Evolutionary conservation across 2,888 invertebrate genomes (phyloP).

Genomic region (Ectropis crepuscularia): DNA sequence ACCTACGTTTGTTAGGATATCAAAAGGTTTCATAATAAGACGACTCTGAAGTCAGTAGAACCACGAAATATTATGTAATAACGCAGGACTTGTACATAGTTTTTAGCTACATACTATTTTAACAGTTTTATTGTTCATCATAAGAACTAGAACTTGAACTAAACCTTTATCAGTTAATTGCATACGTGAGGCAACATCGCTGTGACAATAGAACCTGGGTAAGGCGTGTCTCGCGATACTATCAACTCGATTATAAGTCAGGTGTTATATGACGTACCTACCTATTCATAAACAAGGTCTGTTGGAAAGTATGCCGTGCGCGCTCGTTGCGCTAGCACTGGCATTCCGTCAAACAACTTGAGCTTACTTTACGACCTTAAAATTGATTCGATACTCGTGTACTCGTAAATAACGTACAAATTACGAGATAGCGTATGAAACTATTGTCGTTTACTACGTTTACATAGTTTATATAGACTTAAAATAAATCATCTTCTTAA

Average conservation of each 20-base stretch:
- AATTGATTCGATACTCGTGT: slow-evolving; percentile 9
- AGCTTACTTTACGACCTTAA: slow-evolving; percentile 38
- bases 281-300: slow-evolving; percentile 53
- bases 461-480: too few species aligned
- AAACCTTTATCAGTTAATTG: slow-evolving; percentile 22
- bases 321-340: slow-evolving; percentile 53
- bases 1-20: too few species aligned
- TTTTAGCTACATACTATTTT: too few species aligned
- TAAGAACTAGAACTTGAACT: slow-evolving; percentile 19
- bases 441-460: too few species aligned
- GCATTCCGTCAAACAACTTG: slow-evolving; percentile 53
- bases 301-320: slow-evolving; percentile 67
- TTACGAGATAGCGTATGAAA: too few species aligned
- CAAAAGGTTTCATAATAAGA: too few species aligned
- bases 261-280: slow-evolving; percentile 45
- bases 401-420: not conserved
- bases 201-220: slow-evolving; percentile 50
- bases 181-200: slow-evolving; percentile 25
- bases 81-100: too few species aligned
- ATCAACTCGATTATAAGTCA: slow-evolving; percentile 49
- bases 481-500: too few species aligned
- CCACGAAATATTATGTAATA: too few species aligned
- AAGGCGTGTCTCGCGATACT: slow-evolving; percentile 49
- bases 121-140: not conserved
- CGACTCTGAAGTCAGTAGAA: too few species aligned